Evolutionary conservation across 2,113 vertebrate species (phyloP), one percentile per base, ranked within the genome.

Genomic region (Danionella cerebrum): DNA sequence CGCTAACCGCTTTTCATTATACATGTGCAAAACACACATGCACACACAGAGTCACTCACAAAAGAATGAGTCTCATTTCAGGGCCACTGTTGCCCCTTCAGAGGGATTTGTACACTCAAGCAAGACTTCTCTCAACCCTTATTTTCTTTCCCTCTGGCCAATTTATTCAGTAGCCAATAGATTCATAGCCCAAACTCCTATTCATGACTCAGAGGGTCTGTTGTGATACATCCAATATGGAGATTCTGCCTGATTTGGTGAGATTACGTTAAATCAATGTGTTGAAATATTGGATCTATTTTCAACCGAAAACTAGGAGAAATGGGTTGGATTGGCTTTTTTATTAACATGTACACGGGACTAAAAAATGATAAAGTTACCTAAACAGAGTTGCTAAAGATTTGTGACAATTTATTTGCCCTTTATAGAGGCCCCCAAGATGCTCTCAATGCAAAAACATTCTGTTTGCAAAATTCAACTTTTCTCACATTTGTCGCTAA

Each of bases 1-100:
- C 77, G 76, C 44, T 79, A 65, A 57, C 78, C 39, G 38, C 65
- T 71, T 69, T 82, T 85, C 75, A 79, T 84, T 83, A 79, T 77
- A 77, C 74, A 76, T 75, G 54, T 74, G 45, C 76, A 60, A 76
- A 53, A 55, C 70, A 75, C 48, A 50, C 44, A n/a, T 44, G 25
- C 69, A 25, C 41, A 54, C 31, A 58, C 44, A 41, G 14, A 59
- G 19, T 12, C 22, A 14, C 52, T 57, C 59, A 45, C 14, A 52
- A 68, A n/a, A 71, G 72, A 70, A 50, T 29, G 59, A 69, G 64
- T 41, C 59, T 70, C 55, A 66, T 72, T 71, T 47, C 51, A 36
- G 59, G 47, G 67, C 60, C 35, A 75, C 62, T 69, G 29, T 54
- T 55, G 39, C 58, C 54, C 48, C 50, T 42, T 67, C 70, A 53